phyloP scores from a whole-genome alignment of 1,140 invertebrate genomes.

The Calliopsis andreniformis region DNA sequence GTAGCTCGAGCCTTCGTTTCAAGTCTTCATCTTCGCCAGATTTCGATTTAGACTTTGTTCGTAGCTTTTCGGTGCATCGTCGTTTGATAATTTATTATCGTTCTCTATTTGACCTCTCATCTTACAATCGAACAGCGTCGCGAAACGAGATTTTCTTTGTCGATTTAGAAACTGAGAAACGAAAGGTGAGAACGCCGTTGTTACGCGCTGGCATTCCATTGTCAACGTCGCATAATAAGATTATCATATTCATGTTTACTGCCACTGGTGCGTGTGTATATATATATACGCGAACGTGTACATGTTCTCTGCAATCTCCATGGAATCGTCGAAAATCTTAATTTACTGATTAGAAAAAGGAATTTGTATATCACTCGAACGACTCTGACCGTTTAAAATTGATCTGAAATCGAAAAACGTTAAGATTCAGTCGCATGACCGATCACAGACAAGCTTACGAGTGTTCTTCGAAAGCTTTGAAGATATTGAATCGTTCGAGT shows the following conservation, averaged over 20 bases:
- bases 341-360: too few relatives aligned
- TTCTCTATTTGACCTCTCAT: neutral
- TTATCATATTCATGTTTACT: conserved; percentile 56
- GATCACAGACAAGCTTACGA: conserved; percentile 17
- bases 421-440: neutral
- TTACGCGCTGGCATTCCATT: conserved; percentile 40
- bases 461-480: neutral
- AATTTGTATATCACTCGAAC: neutral
- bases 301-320: too few relatives aligned
- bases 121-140: neutral
- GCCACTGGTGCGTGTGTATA: conserved; percentile 37
- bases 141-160: neutral
- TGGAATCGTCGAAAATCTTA: too few relatives aligned
- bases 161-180: conserved; percentile 8
- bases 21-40: neutral
- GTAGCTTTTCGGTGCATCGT: neutral
- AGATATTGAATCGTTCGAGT: neutral
- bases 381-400: conserved; percentile 12
- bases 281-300: too few relatives aligned
- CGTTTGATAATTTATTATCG: conserved; percentile 17
- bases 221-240: conserved; percentile 47
- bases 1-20: neutral
- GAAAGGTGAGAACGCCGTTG: conserved; percentile 22
- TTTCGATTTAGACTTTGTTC: neutral
- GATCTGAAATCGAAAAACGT: too few relatives aligned